Base-by-base conservation (phyloP, 2,113 vertebrate genomes). In the Lagopus leucura region DNA sequence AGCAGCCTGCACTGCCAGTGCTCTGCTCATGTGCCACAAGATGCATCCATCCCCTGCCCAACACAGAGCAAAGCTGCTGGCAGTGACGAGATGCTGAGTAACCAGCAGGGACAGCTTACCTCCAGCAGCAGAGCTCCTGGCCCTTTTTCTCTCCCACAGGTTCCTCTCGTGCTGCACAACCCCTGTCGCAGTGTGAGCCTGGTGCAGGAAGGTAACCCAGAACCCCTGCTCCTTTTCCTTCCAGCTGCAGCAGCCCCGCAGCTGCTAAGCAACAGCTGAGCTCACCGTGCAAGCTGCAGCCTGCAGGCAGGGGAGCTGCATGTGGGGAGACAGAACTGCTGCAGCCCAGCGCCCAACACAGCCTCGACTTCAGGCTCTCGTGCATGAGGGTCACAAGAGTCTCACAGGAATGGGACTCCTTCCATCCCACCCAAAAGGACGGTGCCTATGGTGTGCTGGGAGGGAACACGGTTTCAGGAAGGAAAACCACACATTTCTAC, bases 191-290 rank as follows among this genome's bases (percentile, higher is more conserved):
- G 75, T 1, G 0, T 1, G 20, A 55, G 71, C 1, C 0, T 3
- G 42, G 63, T 42, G 70, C 10, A 1, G 71, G 12, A 42, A 60
- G 47, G 82, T 48, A 88, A 63, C 76, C 8, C 5, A 11, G 65
- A 67, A 34, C 72, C 91, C 36, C 16, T 0, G 18, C 47, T 82
- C 75, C 63, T 20, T 32, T 27, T 78, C 88, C 86, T 76, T 25
- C 6, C 7, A 65, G 55, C 67, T 14, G 91, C 94, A 77, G 92
- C 90, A 30, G 42, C 2, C 63, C 24, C 1, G 11, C 70, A 91
- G 95, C 94, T 86, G 94, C 94, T 92, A 94, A 93, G 95, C 83
- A 90, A 95, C 93, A 66, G 89, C 91, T 4, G 40, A 88, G 89
- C 69, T 13, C 1, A 60, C 65, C 92, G 47, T 47, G 81, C 4